Base-by-base conservation (phyloP, 2,888 invertebrate species). In the Andrena minutula region DNA sequence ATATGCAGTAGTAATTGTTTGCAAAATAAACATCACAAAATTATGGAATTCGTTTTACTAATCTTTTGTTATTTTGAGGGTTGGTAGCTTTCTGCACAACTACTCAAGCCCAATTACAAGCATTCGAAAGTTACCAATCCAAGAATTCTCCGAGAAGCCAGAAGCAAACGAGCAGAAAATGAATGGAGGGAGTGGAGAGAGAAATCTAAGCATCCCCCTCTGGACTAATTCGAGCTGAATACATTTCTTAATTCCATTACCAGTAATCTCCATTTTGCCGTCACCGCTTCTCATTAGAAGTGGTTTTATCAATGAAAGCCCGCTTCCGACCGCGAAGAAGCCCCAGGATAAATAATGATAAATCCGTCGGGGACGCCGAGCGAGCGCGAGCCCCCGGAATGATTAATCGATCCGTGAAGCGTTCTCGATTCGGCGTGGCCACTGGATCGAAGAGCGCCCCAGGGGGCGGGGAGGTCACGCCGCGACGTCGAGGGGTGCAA, bases 371-470 rank as follows among this genome's bases (percentile, higher is more conserved):
- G 8, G n/a, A 47, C n/a, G 41, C 20, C 2, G 7, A 28, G 47
- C 28, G 47, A 10, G 49, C 30, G 20, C 61, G 60, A 49, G 56
- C 35, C 41, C 23, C 20, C 20, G n/a, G 32, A 28, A 75, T 47
- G 65, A 79, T 79, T 70, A 32, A 76, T 76, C 60, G 58, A 71
- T 66, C 49, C 20, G 20, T 65, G 76, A 61, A 71, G 76, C 26
- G 75, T 65, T 32, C 77, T 77, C 64, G 68, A 78, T 73, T 78
- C 69, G 32, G 65, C 76, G 80, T 49, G 32, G 41, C 63, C 12
- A 53, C 16, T 12, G 66, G 74, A 68, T 73, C 66, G 78, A 0
- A 49, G 20, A 51, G 10, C 10, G 49, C 30, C 51, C 7, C 8
- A 5, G 71, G 79, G 70, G 79, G n/a, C n/a, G 70, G 20, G 41